A percentile compares a stretch with the other conserved stretches of the same genome.
phyloP scores from a whole-genome alignment of 2,113 vertebrate genomes.

The Danio rerio region DNA sequence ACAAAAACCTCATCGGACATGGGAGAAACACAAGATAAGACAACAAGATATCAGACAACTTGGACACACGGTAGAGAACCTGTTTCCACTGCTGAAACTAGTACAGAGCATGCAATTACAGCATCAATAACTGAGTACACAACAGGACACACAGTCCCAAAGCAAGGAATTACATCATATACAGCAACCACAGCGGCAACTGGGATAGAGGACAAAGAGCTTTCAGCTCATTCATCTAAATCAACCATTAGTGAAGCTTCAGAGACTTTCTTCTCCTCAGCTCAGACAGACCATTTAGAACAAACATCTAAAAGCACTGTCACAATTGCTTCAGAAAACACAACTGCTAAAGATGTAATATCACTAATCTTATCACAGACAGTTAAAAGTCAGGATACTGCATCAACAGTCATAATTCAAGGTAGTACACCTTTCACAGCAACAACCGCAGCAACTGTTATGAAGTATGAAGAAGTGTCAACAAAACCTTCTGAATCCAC shows the following conservation, averaged over 20 bases:
- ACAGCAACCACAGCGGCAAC: background rate
- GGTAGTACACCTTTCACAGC: background rate
- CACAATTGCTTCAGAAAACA: background rate
- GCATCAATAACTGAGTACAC: background rate
- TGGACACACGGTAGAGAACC: no score
- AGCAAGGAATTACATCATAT: background rate
- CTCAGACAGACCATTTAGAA: no score
- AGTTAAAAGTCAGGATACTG: no score
- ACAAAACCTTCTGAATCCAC: background rate
- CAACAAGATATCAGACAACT: background rate
- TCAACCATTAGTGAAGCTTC: background rate
- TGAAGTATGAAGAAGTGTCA: background rate
- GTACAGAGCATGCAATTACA: background rate
- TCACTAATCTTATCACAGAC: background rate
- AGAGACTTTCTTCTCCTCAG: background rate
- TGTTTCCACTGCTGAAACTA: background rate
- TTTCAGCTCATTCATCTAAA: background rate
- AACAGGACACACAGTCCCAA: background rate
- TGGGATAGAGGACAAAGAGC: background rate
- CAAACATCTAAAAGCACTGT: background rate
- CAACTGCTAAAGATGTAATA: background rate
- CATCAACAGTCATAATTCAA: background rate
- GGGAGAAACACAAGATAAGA: background rate
- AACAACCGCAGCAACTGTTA: background rate
- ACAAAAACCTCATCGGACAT: background rate